Conservation (phyloP, 1,140 invertebrate genomes). For the Idris sp. region DNA sequence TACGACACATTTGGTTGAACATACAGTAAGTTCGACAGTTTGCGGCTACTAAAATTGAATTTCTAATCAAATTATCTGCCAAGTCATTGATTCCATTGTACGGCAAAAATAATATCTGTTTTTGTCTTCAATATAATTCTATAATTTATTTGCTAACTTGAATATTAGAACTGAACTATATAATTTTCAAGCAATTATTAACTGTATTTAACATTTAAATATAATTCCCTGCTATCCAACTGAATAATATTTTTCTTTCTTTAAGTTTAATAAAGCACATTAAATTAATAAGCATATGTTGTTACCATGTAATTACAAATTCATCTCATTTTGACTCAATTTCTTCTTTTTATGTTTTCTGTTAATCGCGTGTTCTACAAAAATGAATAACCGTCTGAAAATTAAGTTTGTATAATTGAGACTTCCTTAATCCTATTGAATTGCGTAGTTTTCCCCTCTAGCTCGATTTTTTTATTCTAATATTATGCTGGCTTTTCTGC, state of each 20-base stretch:
- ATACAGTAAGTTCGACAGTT: constrained; percentile 22
- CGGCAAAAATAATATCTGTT: constrained; percentile 6
- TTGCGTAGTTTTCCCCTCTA: constrained; percentile 18
- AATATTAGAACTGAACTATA: no score
- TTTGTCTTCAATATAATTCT: background rate
- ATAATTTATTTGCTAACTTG: no score
- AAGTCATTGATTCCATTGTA: constrained; percentile 14
- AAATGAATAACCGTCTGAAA: constrained; percentile 22
- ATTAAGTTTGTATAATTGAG: constrained; percentile 39
- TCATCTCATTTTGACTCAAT: no score
- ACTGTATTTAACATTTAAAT: no score
- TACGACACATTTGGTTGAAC: constrained; percentile 24
- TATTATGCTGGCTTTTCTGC: constrained; percentile 49
- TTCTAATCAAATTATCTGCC: constrained; percentile 21
- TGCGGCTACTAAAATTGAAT: constrained; percentile 18
- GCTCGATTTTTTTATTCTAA: constrained; percentile 46
- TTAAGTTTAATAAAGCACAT: no score
- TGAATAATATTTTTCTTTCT: background rate
- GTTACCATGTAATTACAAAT: constrained; percentile 10
- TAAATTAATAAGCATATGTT: constrained; percentile 3
- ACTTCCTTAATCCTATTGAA: constrained; percentile 41
- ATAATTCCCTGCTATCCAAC: no score
- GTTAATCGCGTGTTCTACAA: constrained; percentile 17
- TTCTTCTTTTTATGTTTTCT: background rate
- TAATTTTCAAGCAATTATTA: no score